Percentiles rank a stretch among this genome's conserved stretches.
Conservation (phyloP, 2,888 invertebrate genomes). For the Pyrrhia umbra region DNA sequence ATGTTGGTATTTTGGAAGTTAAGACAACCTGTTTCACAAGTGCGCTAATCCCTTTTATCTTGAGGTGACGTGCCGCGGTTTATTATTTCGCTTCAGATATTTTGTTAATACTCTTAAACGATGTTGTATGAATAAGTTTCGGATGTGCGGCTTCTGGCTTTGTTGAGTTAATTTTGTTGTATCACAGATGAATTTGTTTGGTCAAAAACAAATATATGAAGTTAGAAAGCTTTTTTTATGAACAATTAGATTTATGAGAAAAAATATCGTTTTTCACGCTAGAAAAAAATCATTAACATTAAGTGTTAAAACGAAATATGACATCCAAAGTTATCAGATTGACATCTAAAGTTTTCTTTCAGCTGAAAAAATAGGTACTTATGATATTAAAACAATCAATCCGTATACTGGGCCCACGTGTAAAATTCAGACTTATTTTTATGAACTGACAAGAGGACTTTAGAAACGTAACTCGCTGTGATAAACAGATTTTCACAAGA, state of each 20-base stretch:
- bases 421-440: not conserved
- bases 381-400: too few relatives aligned
- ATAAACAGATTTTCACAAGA: not conserved
- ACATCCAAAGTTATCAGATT: too few relatives aligned
- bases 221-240: too few relatives aligned
- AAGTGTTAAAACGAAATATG: too few relatives aligned
- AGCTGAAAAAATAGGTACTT: too few relatives aligned
- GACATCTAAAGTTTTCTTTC: too few relatives aligned
- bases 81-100: constrained; percentile 86
- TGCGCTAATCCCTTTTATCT: constrained; percentile 87
- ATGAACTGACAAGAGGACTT: not conserved
- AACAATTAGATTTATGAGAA: too few relatives aligned
- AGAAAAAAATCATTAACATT: too few relatives aligned
- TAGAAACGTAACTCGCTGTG: not conserved
- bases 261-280: too few relatives aligned
- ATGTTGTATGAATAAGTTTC: constrained; percentile 58
- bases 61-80: constrained; percentile 85
- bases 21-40: constrained; percentile 84
- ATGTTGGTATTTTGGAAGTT: constrained; percentile 60
- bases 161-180: constrained; percentile 47
- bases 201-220: not conserved
- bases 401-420: too few relatives aligned
- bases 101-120: constrained; percentile 74
- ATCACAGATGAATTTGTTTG: constrained; percentile 13
- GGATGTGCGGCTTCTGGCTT: constrained; percentile 57